phyloP scores from a whole-genome alignment of 2,888 invertebrate genomes.

The Celastrina argiolus region DNA sequence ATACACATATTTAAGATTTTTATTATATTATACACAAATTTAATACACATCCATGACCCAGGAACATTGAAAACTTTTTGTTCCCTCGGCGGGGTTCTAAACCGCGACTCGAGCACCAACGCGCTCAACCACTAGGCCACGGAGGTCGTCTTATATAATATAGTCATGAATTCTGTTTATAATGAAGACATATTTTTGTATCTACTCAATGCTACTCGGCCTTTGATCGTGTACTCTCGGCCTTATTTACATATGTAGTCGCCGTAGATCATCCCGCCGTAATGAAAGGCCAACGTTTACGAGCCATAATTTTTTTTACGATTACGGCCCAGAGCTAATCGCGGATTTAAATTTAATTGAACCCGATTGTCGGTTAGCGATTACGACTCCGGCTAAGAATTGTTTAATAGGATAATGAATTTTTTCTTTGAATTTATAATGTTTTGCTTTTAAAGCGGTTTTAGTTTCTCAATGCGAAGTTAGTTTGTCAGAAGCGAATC shows the following conservation, averaged over 20 bases:
- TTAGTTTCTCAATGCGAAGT: background rate
- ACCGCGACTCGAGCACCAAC: too few species aligned
- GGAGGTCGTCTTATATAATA: too few species aligned
- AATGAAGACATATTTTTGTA: background rate
- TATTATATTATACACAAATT: too few species aligned
- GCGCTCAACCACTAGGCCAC: too few species aligned
- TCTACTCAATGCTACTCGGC: too few species aligned
- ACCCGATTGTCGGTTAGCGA: slow-evolving; percentile 11
- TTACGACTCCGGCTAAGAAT: background rate
- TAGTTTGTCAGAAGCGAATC: background rate
- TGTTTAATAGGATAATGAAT: slow-evolving; percentile 1
- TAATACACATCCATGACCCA: too few species aligned
- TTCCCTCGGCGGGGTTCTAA: too few species aligned
- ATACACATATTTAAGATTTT: too few species aligned
- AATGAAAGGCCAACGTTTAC: slow-evolving; percentile 10
- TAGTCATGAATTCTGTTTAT: too few species aligned
- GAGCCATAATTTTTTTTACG: slow-evolving; percentile 16
- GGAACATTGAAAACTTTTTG: too few species aligned
- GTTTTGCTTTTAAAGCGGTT: background rate
- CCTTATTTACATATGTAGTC: background rate
- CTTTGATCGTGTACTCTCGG: background rate
- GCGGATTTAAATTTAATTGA: slow-evolving; percentile 21
- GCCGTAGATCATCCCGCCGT: background rate
- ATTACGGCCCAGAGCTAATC: slow-evolving; percentile 16
- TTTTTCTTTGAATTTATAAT: background rate